Evolutionary conservation across 2,888 invertebrate species (phyloP), one percentile per base, ranked within the genome.

Genomic region (Tubiluchus corallicola): DNA sequence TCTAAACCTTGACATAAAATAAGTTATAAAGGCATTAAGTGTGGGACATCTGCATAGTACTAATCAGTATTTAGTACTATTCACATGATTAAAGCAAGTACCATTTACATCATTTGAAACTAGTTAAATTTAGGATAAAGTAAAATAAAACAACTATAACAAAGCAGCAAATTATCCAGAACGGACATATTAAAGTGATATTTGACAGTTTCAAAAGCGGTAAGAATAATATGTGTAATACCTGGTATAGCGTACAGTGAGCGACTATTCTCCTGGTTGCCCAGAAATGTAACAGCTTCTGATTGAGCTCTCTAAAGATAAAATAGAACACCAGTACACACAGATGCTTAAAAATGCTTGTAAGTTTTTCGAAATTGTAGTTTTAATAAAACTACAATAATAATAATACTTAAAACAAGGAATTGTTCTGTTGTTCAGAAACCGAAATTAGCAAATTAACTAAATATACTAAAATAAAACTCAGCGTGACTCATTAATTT

Each of bases 241-340:
- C 64, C 66, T 4, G 92, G 92, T 57, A 94, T 90, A 1, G 92
- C 90, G 64, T 94, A 94, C 21, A 94, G 68, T 58, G 88, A 90
- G 46, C 90, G 74, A 57, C 84, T 87, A 15, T 87, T 87, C 61
- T 92, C 90, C 64, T 90, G 90, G 64, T 87, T 90, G 16, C 92
- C 90, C 42, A 96, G 71, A 66, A 96, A 94, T 1, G 94, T 94
- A 1, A 94, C 94, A 3, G 92, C 87, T 68, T 94, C 92, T 2
- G 92, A 87, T 68, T 92, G 94, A n/a, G 94, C 90, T 56, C 92
- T 74, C 90, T 87, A 65, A 37, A 51, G 51, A n/a, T n/a, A n/a
- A n/a, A n/a, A n/a, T n/a, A n/a, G n/a, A 13, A 38, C 39, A 38
- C n/a, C n/a, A n/a, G n/a, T n/a, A n/a, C n/a, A n/a, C n/a, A n/a